Evolutionary conservation across 2,888 invertebrate genomes (phyloP).

Genomic region (Caenorhabditis sp.): DNA sequence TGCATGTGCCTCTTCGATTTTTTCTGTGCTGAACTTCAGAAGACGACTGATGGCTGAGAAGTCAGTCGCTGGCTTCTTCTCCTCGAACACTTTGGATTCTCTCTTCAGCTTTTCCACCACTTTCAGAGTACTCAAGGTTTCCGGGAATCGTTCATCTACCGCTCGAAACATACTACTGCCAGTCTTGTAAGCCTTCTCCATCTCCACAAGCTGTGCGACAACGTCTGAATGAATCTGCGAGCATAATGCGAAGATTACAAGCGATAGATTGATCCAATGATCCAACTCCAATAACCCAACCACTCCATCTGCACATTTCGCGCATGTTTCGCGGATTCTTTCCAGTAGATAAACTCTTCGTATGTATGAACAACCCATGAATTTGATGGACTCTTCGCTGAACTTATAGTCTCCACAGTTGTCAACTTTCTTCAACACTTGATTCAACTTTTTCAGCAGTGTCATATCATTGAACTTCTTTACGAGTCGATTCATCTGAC

Average conservation of each 20-base stretch:
- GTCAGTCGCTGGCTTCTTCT: conserved; percentile 10
- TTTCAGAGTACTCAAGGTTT: conserved; percentile 1
- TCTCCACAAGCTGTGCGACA: conserved; percentile 34
- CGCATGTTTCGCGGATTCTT: conserved; percentile 34
- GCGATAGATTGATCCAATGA: conserved; percentile 49
- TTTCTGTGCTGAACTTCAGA: conserved; percentile 49
- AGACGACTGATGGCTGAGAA: conserved; percentile 37
- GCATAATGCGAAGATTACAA: conserved; percentile 65
- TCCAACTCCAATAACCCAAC: conserved; percentile 59
- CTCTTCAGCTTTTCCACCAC: conserved; percentile 36
- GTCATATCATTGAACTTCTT: conserved; percentile 52
- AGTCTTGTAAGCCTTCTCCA: conserved; percentile 55
- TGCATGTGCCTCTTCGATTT: conserved; percentile 41
- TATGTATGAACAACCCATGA: conserved; percentile 55
- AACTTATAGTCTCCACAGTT: conserved; percentile 46
- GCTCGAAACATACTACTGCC: conserved; percentile 25
- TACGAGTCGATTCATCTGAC: conserved; percentile 39
- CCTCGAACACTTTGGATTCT: conserved; percentile 12
- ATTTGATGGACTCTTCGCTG: conserved; percentile 34
- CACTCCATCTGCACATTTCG: conserved; percentile 31
- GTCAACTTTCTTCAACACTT: conserved; percentile 30
- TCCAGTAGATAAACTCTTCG: conserved; percentile 52
- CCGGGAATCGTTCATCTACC: conserved; percentile 56
- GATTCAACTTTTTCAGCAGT: conserved; percentile 42
- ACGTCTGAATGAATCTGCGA: conserved; percentile 53